Conservation (phyloP, 1,140 invertebrate species). For the silkworm (Bombyx mori) region ASM3026992v2 NC_085129.1:9001501-9002000, state of each 20-base stretch:
- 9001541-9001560: slow-evolving; percentile 76
- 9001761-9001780: neutral
- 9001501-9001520: slow-evolving; percentile 39
- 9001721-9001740: neutral
- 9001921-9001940: slow-evolving; percentile 79
- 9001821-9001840: neutral
- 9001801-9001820: neutral
- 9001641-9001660: too few species aligned
- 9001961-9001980: neutral
- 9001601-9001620: too few species aligned
- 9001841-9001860: slow-evolving; percentile 76
- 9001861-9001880: slow-evolving; percentile 75
- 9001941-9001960: slow-evolving; percentile 68
- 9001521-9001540: slow-evolving; percentile 80
- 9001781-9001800: neutral
- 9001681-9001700: too few species aligned
- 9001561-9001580: slow-evolving; percentile 77
- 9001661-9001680: too few species aligned
- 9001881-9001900: slow-evolving; percentile 83
- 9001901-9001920: slow-evolving; percentile 85
- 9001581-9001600: slow-evolving; percentile 75
- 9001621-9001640: too few species aligned
- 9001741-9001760: neutral
- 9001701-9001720: too few species aligned
- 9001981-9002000: neutral